Evolutionary conservation across 2,888 invertebrate genomes (phyloP).

Genomic region (Chrysomela aeneicollis): DNA sequence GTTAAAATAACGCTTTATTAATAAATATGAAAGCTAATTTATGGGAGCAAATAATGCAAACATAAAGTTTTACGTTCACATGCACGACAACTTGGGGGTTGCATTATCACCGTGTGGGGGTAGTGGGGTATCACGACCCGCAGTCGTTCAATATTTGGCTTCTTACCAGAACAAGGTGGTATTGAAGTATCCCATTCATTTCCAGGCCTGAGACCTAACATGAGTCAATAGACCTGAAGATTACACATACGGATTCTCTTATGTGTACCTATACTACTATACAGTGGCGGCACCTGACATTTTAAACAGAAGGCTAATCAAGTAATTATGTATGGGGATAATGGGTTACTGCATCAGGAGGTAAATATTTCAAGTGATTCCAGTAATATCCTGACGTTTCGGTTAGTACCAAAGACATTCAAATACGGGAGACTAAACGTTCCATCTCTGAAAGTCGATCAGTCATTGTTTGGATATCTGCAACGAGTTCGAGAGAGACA

Average conservation of each 20-base stretch:
- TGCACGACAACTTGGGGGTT: slow-evolving; percentile 24
- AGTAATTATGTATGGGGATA: no score
- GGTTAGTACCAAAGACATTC: no score
- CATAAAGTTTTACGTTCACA: slow-evolving; percentile 35
- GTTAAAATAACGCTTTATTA: slow-evolving; percentile 51
- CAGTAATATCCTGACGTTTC: no score
- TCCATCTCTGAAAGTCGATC: no score
- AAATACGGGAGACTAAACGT: no score
- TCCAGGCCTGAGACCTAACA: not conserved
- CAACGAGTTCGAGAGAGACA: no score
- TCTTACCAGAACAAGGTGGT: not conserved
- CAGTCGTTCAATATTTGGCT: slow-evolving; percentile 19
- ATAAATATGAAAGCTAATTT: slow-evolving; percentile 51
- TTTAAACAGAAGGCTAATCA: no score
- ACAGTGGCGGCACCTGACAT: no score
- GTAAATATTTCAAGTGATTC: no score
- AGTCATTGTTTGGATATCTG: no score
- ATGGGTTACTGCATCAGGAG: no score
- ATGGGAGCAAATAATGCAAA: slow-evolving; percentile 49
- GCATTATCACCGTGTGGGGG: slow-evolving; percentile 3
- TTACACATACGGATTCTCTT: not conserved
- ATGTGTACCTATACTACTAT: no score
- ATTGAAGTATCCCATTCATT: slow-evolving; percentile 1
- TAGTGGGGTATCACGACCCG: not conserved
- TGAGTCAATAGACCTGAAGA: not conserved